Evolutionary conservation across 2,888 invertebrate species (phyloP).

Genomic region (Iselma pallidipennis): DNA sequence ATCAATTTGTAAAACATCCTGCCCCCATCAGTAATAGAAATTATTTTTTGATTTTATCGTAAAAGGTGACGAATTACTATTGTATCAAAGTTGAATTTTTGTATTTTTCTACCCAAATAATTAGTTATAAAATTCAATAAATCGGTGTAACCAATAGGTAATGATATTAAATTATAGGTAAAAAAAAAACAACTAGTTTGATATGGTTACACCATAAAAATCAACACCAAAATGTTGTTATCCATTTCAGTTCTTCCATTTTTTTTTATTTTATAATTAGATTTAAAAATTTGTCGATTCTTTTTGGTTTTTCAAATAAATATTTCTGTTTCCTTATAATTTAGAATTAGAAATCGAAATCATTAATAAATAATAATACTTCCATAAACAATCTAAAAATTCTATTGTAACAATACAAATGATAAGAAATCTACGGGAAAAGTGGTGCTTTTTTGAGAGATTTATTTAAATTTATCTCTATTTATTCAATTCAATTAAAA

Average conservation of each 20-base stretch:
- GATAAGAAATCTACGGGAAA: not conserved
- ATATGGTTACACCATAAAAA: slow-evolving; percentile 12
- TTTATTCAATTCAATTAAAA: too few species aligned
- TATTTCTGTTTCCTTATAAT: slow-evolving; percentile 2
- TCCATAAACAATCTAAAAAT: slow-evolving; percentile 6
- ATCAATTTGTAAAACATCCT: too few species aligned
- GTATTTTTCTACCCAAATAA: slow-evolving; percentile 32
- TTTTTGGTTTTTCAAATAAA: slow-evolving; percentile 9
- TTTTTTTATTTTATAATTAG: too few species aligned
- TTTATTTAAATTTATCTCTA: too few species aligned
- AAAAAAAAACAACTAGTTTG: slow-evolving; percentile 6
- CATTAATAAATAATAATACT: not conserved
- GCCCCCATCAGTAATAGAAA: too few species aligned
- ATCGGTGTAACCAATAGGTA: not conserved
- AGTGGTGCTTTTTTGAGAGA: not conserved
- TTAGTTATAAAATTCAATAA: slow-evolving; percentile 9
- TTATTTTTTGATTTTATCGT: too few species aligned
- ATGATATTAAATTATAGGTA: not conserved
- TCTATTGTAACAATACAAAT: not conserved
- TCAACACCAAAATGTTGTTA: slow-evolving; percentile 18
- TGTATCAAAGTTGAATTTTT: slow-evolving; percentile 29
- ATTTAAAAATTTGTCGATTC: slow-evolving; percentile 3
- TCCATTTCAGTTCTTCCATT: slow-evolving; percentile 21
- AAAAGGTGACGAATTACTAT: too few species aligned
- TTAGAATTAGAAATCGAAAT: not conserved